Percentiles rank a stretch among this genome's conserved stretches.
phyloP scores from a whole-genome alignment of 2,113 vertebrate genomes.

The Cyprinus carpio region DNA sequence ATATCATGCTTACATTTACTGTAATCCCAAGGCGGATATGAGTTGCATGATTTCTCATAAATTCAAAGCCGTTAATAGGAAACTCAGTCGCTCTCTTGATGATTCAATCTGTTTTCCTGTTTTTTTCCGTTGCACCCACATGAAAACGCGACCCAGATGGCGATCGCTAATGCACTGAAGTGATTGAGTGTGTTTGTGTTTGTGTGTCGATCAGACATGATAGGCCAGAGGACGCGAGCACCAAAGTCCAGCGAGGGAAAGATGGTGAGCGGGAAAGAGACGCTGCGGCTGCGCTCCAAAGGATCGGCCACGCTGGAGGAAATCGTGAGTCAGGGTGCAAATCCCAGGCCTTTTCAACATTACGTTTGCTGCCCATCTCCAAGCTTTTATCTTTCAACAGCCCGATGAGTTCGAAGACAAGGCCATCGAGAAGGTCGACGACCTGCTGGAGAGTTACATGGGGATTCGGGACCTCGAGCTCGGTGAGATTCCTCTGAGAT shows the following conservation, averaged over 20 bases:
- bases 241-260: constrained; percentile 82
- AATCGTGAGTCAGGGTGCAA: constrained; percentile 74
- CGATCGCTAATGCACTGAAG: not conserved
- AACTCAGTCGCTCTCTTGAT: not conserved
- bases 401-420: constrained; percentile 86
- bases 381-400: constrained; percentile 62
- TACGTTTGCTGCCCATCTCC: not conserved
- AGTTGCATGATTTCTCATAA: not conserved
- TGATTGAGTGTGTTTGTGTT: not conserved
- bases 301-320: constrained; percentile 85
- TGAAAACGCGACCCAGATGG: not conserved
- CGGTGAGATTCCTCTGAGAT: constrained; percentile 74
- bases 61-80: not conserved
- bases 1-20: not conserved
- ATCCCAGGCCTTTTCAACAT: not conserved
- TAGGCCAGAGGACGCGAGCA: constrained; percentile 84
- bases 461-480: constrained; percentile 91
- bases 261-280: constrained; percentile 83
- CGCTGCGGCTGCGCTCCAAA: constrained; percentile 83
- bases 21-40: not conserved
- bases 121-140: not conserved
- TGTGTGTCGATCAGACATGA: constrained; percentile 84
- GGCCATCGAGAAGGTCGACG: constrained; percentile 84
- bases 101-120: not conserved
- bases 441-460: constrained; percentile 96